These are phyloP conservation scores for Amphiprion percula DNA, from an alignment of 2,113 vertebrate species.

Conservation along the genomic window DNA sequence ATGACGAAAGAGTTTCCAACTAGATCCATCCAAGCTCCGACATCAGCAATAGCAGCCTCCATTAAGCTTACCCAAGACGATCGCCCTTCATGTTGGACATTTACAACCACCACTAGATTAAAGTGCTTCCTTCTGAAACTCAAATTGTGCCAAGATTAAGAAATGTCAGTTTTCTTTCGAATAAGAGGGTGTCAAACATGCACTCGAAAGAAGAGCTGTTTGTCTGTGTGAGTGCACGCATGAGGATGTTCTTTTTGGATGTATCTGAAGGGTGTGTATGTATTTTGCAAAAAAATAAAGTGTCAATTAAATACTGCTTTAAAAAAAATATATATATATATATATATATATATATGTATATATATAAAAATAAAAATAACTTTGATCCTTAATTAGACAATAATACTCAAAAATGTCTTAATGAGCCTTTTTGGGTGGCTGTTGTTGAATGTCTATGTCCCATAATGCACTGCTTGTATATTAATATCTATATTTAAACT, in stretches of 20 bases:
- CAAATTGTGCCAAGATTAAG: slow-evolving; percentile 72
- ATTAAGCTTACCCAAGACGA: slow-evolving; percentile 64
- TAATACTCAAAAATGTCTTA: slow-evolving; percentile 17
- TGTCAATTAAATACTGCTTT: neutral
- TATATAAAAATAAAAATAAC: neutral
- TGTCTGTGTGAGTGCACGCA: slow-evolving; percentile 43
- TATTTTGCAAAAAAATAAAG: slow-evolving; percentile 23
- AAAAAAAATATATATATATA: too few relatives aligned
- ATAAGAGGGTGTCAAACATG: slow-evolving; percentile 21
- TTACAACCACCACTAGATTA: slow-evolving; percentile 58
- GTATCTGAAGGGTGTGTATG: slow-evolving; percentile 33
- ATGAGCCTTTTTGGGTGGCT: slow-evolving; percentile 27
- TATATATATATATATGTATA: too few relatives aligned
- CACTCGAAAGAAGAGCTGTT: slow-evolving; percentile 34
- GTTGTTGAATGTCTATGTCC: slow-evolving; percentile 34
- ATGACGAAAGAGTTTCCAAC: slow-evolving; percentile 45
- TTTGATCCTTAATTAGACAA: slow-evolving; percentile 24
- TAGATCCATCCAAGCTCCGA: slow-evolving; percentile 56
- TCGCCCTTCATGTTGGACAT: slow-evolving; percentile 53
- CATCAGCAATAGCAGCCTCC: slow-evolving; percentile 78
- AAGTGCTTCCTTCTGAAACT: slow-evolving; percentile 82
- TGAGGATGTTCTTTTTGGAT: neutral
- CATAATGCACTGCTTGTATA: slow-evolving; percentile 74
- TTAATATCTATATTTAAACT: slow-evolving; percentile 69
- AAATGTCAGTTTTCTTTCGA: slow-evolving; percentile 58